Conservation (phyloP, 2,113 vertebrate species). For the Dicrurus megarhynchus region DNA sequence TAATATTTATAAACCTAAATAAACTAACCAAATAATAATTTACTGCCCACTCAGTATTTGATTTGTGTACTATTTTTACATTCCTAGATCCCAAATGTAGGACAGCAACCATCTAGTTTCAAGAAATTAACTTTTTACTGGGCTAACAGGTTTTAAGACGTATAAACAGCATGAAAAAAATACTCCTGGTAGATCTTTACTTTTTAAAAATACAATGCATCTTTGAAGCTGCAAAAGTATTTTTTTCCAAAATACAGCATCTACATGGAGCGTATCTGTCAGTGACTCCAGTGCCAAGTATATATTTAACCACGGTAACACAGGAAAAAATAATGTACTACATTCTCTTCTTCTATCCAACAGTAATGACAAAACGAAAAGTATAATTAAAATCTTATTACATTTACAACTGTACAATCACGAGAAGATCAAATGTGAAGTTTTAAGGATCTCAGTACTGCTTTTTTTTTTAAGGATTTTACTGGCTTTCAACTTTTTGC, state of each 20-base stretch:
- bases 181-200: not conserved
- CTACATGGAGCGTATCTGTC: not conserved
- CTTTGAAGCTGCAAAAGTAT: not conserved
- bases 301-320: constrained; percentile 1
- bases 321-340: not conserved
- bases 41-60: not conserved
- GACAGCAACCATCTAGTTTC: not conserved
- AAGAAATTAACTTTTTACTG: not conserved
- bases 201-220: not conserved
- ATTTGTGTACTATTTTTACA: not conserved
- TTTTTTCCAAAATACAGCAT: not conserved
- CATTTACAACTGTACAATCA: not conserved
- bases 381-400: not conserved
- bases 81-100: not conserved
- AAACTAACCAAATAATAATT: constrained; percentile 4
- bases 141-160: not conserved
- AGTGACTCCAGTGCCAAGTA: not conserved
- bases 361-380: not conserved
- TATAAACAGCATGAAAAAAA: not conserved
- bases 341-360: not conserved
- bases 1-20: constrained; percentile 35
- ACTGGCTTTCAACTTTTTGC: not conserved
- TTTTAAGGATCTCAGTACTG: not conserved
- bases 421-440: not conserved
- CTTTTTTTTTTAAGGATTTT: not conserved